phyloP scores from a whole-genome alignment of 2,888 invertebrate species.

The Cantharis flavilabris region DNA sequence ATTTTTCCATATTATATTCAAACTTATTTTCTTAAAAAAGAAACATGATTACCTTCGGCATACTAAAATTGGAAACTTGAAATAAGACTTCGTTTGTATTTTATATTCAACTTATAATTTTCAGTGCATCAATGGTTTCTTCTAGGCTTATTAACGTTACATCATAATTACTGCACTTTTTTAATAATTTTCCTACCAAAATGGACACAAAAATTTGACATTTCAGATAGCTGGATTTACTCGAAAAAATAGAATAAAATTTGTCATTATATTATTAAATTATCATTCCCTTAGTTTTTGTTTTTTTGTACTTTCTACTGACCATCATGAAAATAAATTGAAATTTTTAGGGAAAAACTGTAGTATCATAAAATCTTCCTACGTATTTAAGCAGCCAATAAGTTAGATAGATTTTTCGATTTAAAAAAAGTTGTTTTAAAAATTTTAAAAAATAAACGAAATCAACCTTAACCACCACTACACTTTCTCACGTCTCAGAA shows the following conservation, averaged over 20 bases:
- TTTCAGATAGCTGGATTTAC: background rate
- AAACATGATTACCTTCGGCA: conserved; percentile 20
- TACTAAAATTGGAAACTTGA: background rate
- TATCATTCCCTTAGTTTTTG: background rate
- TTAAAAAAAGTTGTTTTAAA: too few relatives aligned
- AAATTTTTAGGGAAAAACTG: too few relatives aligned
- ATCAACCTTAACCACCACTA: too few relatives aligned
- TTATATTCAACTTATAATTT: background rate
- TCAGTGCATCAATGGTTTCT: background rate
- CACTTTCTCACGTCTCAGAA: too few relatives aligned
- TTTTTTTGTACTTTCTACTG: background rate
- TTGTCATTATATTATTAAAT: background rate
- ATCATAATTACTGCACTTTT: background rate
- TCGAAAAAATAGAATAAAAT: background rate
- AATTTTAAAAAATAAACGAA: too few relatives aligned
- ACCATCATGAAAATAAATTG: background rate
- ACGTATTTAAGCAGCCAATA: too few relatives aligned
- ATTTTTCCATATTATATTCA: background rate
- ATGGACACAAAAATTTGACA: conserved; percentile 4
- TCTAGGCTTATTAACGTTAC: background rate
- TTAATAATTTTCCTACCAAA: background rate
- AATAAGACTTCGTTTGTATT: background rate
- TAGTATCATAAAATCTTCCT: too few relatives aligned
- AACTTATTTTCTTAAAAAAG: background rate
- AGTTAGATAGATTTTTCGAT: too few relatives aligned